phyloP scores from a whole-genome alignment of 1,140 invertebrate genomes.

The Steinernema khuongi region DNA sequence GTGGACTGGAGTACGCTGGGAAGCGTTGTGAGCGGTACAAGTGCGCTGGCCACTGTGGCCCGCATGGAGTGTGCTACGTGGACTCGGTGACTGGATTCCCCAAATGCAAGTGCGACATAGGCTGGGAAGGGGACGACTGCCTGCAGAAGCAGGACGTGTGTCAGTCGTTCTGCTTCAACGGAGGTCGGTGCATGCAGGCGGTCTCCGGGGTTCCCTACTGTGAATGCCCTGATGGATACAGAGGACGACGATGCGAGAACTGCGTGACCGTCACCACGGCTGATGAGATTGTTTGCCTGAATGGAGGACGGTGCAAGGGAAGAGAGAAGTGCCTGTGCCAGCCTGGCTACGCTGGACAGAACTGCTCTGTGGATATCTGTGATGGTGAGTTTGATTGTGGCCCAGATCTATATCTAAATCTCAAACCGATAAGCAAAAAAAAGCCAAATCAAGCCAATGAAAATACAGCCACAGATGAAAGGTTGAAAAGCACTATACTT shows the following conservation, averaged over 20 bases:
- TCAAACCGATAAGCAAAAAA: neutral
- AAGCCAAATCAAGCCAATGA: no score
- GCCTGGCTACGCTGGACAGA: neutral
- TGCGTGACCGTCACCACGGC: neutral
- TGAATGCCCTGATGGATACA: neutral
- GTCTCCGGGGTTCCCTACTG: neutral
- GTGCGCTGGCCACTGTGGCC: neutral
- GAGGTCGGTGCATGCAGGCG: neutral
- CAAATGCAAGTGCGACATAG: neutral
- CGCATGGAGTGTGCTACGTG: neutral
- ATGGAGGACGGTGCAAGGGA: neutral
- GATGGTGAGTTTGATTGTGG: neutral
- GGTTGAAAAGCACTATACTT: no score
- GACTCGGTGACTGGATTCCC: neutral
- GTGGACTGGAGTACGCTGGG: neutral
- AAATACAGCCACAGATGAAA: no score
- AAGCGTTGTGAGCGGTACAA: constrained; percentile 3
- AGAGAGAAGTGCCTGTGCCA: neutral
- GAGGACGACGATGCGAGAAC: neutral
- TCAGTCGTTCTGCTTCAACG: constrained; percentile 7
- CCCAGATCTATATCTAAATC: neutral
- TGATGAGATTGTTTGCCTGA: neutral
- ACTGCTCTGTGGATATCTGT: neutral
- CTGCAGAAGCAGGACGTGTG: neutral
- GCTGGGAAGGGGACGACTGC: neutral